These are phyloP conservation scores for Carabus problematicus DNA, from an alignment of 2,888 invertebrate species.

Conservation along the genomic window DNA sequence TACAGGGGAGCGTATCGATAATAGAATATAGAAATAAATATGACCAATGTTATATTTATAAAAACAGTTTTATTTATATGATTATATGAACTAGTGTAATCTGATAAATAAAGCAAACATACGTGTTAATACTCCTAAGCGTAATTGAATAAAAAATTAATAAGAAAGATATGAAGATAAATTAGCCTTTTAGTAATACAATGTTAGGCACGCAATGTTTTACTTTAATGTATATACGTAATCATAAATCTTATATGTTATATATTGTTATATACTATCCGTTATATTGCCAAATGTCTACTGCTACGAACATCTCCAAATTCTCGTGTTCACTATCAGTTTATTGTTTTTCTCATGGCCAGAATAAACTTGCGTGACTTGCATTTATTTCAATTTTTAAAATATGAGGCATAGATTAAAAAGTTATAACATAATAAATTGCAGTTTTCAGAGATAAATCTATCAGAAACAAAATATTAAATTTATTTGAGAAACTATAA, in stretches of 20 bases:
- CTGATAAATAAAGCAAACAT: neutral
- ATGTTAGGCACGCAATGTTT: conserved; percentile 17
- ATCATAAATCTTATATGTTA: conserved; percentile 5
- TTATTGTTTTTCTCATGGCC: neutral
- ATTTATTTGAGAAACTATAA: no score
- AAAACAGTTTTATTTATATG: no score
- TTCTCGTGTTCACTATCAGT: conserved; percentile 1
- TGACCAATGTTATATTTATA: no score
- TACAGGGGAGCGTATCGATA: no score
- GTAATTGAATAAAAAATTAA: conserved; percentile 28
- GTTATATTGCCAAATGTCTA: conserved; percentile 3
- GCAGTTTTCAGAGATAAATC: no score
- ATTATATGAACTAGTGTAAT: no score
- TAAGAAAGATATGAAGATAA: conserved; percentile 22
- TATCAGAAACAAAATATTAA: no score
- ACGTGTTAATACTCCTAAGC: conserved; percentile 7
- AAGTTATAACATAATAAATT: conserved; percentile 17
- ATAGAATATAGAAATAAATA: no score
- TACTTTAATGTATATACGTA: conserved; percentile 13
- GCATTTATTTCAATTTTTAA: conserved; percentile 11
- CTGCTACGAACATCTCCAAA: neutral
- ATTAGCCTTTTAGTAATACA: neutral
- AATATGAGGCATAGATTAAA: conserved; percentile 9
- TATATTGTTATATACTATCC: neutral
- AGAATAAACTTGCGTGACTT: neutral